Conservation (phyloP, 2,797 vertebrate genomes). For the Buphagus erythrorhynchus region DNA sequence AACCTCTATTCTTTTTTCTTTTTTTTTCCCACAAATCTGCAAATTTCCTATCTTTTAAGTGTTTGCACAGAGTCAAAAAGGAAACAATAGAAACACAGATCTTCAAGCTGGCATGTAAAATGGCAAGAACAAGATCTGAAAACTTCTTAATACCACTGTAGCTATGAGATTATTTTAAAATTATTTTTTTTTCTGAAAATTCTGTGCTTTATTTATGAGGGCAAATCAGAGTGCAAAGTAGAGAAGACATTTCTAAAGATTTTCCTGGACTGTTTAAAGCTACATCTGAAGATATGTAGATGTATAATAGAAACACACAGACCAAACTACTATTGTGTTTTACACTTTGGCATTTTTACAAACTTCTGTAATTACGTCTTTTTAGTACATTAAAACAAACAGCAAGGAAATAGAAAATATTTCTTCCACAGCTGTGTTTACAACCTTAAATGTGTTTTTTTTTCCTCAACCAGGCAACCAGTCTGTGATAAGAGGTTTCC, state of each 20-base stretch:
- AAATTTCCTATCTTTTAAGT: constrained; percentile 57
- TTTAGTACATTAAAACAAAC: constrained; percentile 74
- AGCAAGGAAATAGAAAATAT: constrained; percentile 72
- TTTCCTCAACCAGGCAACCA: constrained; percentile 69
- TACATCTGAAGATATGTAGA: background rate
- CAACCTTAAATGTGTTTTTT: constrained; percentile 63
- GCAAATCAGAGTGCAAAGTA: background rate
- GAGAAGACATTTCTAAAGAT: background rate
- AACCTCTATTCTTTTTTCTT: constrained; percentile 59
- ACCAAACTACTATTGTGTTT: background rate
- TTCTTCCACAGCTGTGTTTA: constrained; percentile 80
- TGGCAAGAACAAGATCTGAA: constrained; percentile 22
- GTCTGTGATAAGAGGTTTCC: constrained; percentile 77
- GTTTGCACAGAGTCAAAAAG: constrained; percentile 47
- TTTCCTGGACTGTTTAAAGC: background rate
- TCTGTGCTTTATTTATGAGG: constrained; percentile 12
- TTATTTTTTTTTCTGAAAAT: constrained; percentile 42
- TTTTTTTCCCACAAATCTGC: constrained; percentile 14
- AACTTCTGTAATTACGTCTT: constrained; percentile 66
- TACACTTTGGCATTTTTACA: constrained; percentile 52
- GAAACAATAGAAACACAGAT: constrained; percentile 60
- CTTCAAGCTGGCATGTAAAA: constrained; percentile 39
- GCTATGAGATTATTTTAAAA: constrained; percentile 41
- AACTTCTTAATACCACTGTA: constrained; percentile 29
- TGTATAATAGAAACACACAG: background rate